phyloP scores from a whole-genome alignment of 2,888 invertebrate genomes.

The Peribatodes rhomboidaria region DNA sequence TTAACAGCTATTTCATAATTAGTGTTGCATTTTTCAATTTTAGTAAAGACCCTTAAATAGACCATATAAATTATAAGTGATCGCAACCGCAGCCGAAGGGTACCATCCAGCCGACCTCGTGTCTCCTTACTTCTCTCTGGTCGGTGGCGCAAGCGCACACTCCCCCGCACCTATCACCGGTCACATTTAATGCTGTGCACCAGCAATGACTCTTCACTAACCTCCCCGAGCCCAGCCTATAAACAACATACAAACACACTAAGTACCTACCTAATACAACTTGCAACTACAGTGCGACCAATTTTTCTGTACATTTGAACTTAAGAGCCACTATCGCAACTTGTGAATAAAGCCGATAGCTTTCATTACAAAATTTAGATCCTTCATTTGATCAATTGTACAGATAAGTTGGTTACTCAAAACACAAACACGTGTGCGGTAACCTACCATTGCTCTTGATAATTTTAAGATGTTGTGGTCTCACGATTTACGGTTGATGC shows the following conservation, averaged over 20 bases:
- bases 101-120: neutral
- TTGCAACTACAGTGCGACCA: neutral
- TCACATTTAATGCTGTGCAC: conserved; percentile 6
- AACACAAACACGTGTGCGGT: conserved; percentile 23
- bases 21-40: no score
- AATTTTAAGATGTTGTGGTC: conserved; percentile 5
- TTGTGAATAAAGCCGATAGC: neutral
- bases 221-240: neutral
- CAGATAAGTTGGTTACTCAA: conserved; percentile 1
- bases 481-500: conserved; percentile 13
- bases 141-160: neutral
- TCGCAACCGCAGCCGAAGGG: neutral
- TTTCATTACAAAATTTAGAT: neutral
- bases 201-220: neutral
- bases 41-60: no score
- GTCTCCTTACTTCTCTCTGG: neutral
- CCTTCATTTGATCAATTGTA: neutral
- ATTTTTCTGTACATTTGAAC: neutral
- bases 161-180: conserved; percentile 1
- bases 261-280: neutral
- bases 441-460: conserved; percentile 16
- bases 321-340: neutral
- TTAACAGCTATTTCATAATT: no score
- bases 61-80: no score
- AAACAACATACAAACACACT: conserved; percentile 6